phyloP scores from a whole-genome alignment of 2,888 invertebrate genomes.

The Trichacis sp. region DNA sequence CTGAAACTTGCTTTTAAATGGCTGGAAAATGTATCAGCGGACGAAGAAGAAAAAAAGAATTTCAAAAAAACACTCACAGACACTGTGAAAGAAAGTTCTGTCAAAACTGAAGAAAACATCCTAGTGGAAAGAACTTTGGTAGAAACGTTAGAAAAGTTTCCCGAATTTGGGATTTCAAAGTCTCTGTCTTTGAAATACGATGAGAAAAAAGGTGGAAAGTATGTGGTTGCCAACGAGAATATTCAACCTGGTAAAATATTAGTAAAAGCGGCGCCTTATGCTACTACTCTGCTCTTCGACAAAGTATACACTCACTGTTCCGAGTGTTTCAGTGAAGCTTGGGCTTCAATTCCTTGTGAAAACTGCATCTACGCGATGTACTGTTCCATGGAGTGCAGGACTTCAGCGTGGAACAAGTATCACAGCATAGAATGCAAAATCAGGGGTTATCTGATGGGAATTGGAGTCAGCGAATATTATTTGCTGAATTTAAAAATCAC shows the following conservation, averaged over 20 bases:
- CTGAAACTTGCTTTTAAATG: too few species aligned
- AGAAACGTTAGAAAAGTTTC: too few species aligned
- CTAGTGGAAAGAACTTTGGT: too few species aligned
- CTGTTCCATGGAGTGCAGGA: constrained; percentile 76
- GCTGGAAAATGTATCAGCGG: too few species aligned
- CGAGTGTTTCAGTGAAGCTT: constrained; percentile 75
- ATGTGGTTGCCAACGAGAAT: constrained; percentile 75
- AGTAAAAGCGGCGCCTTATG: constrained; percentile 82
- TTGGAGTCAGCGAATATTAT: constrained; percentile 77
- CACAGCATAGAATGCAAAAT: constrained; percentile 84
- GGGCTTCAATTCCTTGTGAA: constrained; percentile 76
- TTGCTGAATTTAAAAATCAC: constrained; percentile 78
- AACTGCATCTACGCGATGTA: constrained; percentile 76
- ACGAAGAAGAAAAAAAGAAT: too few species aligned
- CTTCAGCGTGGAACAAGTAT: constrained; percentile 75
- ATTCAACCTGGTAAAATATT: constrained; percentile 82
- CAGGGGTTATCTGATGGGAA: constrained; percentile 74
- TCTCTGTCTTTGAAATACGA: too few species aligned
- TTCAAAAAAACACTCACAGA: too few species aligned
- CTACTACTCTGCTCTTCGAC: constrained; percentile 72
- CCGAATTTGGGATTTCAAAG: too few species aligned
- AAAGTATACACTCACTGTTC: constrained; percentile 76
- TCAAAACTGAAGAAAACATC: too few species aligned
- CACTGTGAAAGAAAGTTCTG: too few species aligned
- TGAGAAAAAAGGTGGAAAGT: too few species aligned